phyloP scores from a whole-genome alignment of 1,140 invertebrate genomes.

The Zaprionus gabonicus region DNA sequence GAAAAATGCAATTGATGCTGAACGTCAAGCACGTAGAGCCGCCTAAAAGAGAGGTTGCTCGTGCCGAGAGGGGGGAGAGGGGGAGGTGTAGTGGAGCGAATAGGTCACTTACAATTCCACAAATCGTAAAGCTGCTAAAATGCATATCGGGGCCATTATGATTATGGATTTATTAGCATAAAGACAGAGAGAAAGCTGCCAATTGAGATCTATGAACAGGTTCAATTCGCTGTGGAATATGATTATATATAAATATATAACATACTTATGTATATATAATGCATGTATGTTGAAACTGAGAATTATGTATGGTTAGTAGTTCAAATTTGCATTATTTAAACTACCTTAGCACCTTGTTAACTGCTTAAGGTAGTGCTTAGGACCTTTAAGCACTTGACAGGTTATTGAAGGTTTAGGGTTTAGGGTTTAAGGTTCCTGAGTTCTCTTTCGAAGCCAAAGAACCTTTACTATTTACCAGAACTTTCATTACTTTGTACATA shows the following conservation, averaged over 20 bases:
- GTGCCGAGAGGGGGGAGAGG: conserved; percentile 42
- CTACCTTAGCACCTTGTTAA: no score
- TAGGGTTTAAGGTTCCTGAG: no score
- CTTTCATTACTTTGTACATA: no score
- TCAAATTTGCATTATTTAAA: no score
- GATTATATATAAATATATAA: neutral
- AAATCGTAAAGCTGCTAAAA: neutral
- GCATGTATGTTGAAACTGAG: no score
- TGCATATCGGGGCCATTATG: neutral
- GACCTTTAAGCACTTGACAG: no score
- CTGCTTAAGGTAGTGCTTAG: no score
- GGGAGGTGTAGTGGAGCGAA: conserved; percentile 19
- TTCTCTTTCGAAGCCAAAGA: no score
- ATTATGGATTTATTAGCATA: neutral
- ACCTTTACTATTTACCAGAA: no score
- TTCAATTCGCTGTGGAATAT: neutral
- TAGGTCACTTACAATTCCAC: neutral
- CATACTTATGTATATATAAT: no score
- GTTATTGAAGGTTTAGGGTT: no score
- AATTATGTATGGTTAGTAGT: no score
- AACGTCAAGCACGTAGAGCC: conserved; percentile 62
- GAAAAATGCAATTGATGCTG: conserved; percentile 77
- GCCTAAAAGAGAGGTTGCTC: conserved; percentile 40
- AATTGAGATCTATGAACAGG: neutral
- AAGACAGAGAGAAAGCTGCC: neutral